Percentiles rank a stretch among this genome's conserved stretches.
phyloP scores from a whole-genome alignment of 2,113 vertebrate genomes.

The Brachyhypopomus occidentalis region DNA sequence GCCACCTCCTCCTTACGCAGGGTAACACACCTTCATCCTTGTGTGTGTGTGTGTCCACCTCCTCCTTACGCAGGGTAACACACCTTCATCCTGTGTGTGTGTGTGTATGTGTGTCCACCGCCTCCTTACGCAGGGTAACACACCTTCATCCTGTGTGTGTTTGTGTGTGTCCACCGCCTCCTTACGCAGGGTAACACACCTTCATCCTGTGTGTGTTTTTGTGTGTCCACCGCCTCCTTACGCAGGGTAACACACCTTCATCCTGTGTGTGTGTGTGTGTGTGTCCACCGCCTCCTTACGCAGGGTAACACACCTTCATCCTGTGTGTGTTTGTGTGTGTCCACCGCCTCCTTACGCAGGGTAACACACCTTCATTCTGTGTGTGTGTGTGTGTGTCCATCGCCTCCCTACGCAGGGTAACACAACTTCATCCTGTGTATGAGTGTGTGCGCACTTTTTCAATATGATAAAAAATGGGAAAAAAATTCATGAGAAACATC shows the following conservation, averaged over 20 bases:
- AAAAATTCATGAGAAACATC: neutral
- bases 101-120: slow-evolving; percentile 66
- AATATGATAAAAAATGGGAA: no score
- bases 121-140: slow-evolving; percentile 84
- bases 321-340: neutral
- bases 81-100: neutral
- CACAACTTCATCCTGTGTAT: neutral
- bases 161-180: no score
- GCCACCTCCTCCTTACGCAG: slow-evolving; percentile 84
- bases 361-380: slow-evolving; percentile 62
- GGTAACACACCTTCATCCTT: slow-evolving; percentile 64
- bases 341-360: slow-evolving; percentile 85
- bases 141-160: no score
- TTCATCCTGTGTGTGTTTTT: no score
- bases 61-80: slow-evolving; percentile 84
- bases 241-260: slow-evolving; percentile 72
- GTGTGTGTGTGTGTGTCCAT: slow-evolving; percentile 60
- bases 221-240: slow-evolving; percentile 88
- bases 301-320: slow-evolving; percentile 71
- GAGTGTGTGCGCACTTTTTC: neutral
- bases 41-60: slow-evolving; percentile 67
- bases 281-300: slow-evolving; percentile 81
- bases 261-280: slow-evolving; percentile 14
- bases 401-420: slow-evolving; percentile 85
- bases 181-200: no score